A percentile compares a stretch with the other conserved stretches of the same genome.
Conservation (phyloP, 2,888 invertebrate genomes). For the Venusia cambrica region DNA sequence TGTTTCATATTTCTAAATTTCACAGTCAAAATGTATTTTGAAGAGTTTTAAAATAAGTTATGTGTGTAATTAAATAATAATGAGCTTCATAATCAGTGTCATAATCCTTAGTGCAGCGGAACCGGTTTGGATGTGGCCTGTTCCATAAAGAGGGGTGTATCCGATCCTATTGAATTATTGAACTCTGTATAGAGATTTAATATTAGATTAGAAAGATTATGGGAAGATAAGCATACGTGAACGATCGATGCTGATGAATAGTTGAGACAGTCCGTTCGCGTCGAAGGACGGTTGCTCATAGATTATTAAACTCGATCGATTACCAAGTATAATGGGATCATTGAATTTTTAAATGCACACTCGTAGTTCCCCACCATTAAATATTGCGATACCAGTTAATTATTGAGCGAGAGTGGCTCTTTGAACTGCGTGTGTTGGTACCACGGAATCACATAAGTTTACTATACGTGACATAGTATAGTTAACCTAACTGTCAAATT, state of each 20-base stretch:
- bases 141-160: slow-evolving; percentile 34
- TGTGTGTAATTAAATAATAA: too few relatives aligned
- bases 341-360: slow-evolving; percentile 44
- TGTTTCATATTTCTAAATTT: too few relatives aligned
- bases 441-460: too few relatives aligned
- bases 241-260: slow-evolving; percentile 26
- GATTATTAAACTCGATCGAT: slow-evolving; percentile 51
- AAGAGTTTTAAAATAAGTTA: too few relatives aligned
- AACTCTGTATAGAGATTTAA: slow-evolving; percentile 46
- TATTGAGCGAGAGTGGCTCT: slow-evolving; percentile 13
- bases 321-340: slow-evolving; percentile 39
- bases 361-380: slow-evolving; percentile 35
- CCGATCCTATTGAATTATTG: slow-evolving; percentile 49
- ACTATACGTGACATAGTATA: too few relatives aligned
- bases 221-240: slow-evolving; percentile 27
- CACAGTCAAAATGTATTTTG: too few relatives aligned
- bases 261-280: slow-evolving; percentile 16
- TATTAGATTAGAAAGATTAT: slow-evolving; percentile 41
- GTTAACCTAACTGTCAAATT: too few relatives aligned
- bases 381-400: slow-evolving; percentile 36
- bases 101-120: too few relatives aligned
- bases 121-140: slow-evolving; percentile 44
- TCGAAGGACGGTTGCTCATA: slow-evolving; percentile 32
- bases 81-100: too few relatives aligned
- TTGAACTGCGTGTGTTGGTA: slow-evolving; percentile 8